A percentile compares a stretch with the other conserved stretches of the same genome.
These are phyloP conservation scores for Trogon surrucura DNA, from an alignment of 2,113 vertebrate genomes.

Conservation along the genomic window DNA sequence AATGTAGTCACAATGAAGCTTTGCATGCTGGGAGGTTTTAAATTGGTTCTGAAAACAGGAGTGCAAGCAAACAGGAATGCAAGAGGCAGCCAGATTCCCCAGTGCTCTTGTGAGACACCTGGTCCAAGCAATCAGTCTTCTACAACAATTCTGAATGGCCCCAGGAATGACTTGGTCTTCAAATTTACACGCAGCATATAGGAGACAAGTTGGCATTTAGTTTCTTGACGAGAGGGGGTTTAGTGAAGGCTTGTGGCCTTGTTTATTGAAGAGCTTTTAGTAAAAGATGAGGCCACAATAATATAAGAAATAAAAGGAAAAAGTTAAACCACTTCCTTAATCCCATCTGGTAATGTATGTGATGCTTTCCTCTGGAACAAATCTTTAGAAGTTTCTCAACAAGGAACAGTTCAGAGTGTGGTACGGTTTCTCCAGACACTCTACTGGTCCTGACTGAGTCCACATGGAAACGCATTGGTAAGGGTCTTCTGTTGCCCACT, in stretches of 20 bases:
- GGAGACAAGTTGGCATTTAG: background rate
- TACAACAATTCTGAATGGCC: background rate
- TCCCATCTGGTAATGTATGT: background rate
- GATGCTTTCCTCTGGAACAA: background rate
- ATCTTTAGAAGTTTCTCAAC: background rate
- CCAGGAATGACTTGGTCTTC: background rate
- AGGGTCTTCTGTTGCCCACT: background rate
- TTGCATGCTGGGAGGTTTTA: background rate
- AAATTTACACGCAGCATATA: background rate
- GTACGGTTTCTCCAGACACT: background rate
- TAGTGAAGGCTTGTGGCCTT: background rate
- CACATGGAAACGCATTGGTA: background rate
- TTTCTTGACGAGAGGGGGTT: background rate
- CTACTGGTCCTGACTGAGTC: background rate
- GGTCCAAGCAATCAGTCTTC: background rate
- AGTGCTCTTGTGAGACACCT: background rate
- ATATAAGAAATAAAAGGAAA: background rate
- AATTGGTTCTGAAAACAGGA: background rate
- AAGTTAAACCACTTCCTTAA: background rate
- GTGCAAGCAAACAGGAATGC: background rate
- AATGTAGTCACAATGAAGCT: background rate
- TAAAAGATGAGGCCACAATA: background rate
- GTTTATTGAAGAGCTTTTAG: background rate
- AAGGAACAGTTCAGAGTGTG: rapidly evolving
- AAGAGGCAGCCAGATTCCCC: background rate